A percentile compares a stretch with the other conserved stretches of the same genome.
These are phyloP conservation scores for Galeopterus variegatus DNA, from an alignment of 2,113 vertebrate genomes.

Conservation along the genomic window DNA sequence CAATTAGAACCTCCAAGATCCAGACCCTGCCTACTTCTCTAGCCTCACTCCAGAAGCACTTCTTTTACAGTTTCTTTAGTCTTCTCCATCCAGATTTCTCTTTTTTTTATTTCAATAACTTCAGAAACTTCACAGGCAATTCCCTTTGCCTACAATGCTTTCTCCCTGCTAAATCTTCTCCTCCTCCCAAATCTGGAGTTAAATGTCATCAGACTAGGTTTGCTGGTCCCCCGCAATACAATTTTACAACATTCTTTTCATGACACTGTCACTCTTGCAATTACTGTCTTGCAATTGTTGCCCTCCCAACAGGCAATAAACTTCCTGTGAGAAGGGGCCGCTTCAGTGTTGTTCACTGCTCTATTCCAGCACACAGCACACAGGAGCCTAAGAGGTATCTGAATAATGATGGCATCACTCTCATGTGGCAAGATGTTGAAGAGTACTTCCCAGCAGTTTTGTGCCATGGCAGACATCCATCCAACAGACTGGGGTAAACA, in stretches of 20 bases:
- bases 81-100: background rate
- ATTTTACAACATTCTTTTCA: background rate
- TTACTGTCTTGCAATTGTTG: background rate
- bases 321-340: background rate
- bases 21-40: background rate
- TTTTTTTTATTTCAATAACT: background rate
- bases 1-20: background rate
- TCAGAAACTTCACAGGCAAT: background rate
- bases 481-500: background rate
- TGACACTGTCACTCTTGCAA: background rate
- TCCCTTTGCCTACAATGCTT: background rate
- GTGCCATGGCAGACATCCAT: background rate
- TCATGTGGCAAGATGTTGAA: background rate
- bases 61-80: background rate
- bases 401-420: background rate
- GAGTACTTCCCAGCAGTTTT: background rate
- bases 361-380: too few species aligned
- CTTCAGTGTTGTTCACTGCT: background rate
- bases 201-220: background rate
- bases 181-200: background rate
- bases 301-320: background rate
- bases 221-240: background rate
- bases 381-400: background rate
- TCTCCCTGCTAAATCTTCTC: background rate
- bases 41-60: background rate